Conservation (phyloP, 1,140 invertebrate species). For the Notospermus geniculatus region DNA sequence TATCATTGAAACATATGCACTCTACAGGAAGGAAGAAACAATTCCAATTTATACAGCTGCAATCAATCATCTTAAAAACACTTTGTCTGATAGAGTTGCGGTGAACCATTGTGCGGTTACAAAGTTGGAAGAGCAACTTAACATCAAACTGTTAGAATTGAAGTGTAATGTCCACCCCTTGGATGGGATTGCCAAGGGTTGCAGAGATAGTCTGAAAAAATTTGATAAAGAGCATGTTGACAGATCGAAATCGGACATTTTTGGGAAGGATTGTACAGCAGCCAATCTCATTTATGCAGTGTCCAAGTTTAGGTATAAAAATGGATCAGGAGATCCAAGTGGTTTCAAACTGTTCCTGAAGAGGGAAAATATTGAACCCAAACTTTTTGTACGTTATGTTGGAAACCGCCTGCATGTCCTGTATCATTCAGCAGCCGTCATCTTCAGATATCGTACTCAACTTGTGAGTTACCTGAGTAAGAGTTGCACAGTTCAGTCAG, state of each 20-base stretch:
- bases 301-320: not conserved
- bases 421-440: slow-evolving; percentile 4
- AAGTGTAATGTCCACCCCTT: slow-evolving; percentile 8
- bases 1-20: slow-evolving; percentile 3
- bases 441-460: slow-evolving; percentile 5
- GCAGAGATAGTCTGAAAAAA: no score
- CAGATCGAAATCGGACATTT: not conserved
- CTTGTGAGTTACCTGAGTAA: not conserved
- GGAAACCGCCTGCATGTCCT: slow-evolving; percentile 4
- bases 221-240: no score
- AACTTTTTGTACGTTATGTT: not conserved
- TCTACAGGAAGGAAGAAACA: not conserved
- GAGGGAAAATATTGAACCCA: not conserved
- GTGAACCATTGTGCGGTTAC: slow-evolving; percentile 6
- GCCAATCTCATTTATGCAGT: slow-evolving; percentile 2
- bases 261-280: slow-evolving; percentile 6
- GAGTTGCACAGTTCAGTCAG: not conserved
- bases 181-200: not conserved
- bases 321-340: not conserved
- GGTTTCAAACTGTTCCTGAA: slow-evolving; percentile 7
- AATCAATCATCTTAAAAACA: slow-evolving; percentile 8
- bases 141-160: slow-evolving; percentile 5
- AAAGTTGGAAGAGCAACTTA: not conserved
- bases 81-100: not conserved
- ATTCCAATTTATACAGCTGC: not conserved